Base-by-base conservation (phyloP, 2,797 vertebrate species). In the Sebastiscus tertius region DNA sequence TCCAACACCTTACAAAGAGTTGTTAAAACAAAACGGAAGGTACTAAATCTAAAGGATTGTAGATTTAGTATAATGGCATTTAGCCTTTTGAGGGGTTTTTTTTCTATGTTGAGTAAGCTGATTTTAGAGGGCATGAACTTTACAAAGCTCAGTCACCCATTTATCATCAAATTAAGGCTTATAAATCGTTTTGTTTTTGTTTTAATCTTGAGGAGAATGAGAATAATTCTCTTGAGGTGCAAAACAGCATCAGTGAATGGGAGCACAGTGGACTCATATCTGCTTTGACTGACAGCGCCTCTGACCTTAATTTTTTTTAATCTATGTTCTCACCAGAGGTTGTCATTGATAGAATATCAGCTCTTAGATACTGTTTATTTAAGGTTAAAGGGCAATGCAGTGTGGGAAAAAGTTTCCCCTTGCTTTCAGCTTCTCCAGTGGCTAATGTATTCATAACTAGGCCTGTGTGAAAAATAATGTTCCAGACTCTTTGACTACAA, bases 291-390 rank as follows among this genome's bases (percentile, higher is more conserved):
- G 55, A 33, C 54, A 5, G n/a, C 6, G 8, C 6, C 34, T 59
- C 26, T 82, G 72, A 71, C 72, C 26, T 59, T 31, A 1, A 18
- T 54, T 34, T 67, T 13, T 49, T 27, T 39, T 18, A 13, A 29
- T 74, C 33, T 54, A 2, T 11, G 5, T 14, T 72, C 80, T 62
- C 64, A 55, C 6, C 66, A 68, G 75, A 75, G 22, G 27, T 54
- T 73, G 59, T 77, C 78, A 36, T 6, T 80, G 72, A 84, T 84
- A 36, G 16, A 74, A 39, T 22, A 79, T 61, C 62, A 55, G 66
- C 52, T 49, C 33, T 11, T 5, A n/a, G 14, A 58, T 16, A 18
- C 10, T 9, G 77, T 81, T 67, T 78, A 29, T 72, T 63, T 75
- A 16, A 42, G 26, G 49, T 61, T 62, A n/a, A 8, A 75, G 26